phyloP scores from a whole-genome alignment of 2,888 invertebrate genomes.

The Lutraria lutraria region DNA sequence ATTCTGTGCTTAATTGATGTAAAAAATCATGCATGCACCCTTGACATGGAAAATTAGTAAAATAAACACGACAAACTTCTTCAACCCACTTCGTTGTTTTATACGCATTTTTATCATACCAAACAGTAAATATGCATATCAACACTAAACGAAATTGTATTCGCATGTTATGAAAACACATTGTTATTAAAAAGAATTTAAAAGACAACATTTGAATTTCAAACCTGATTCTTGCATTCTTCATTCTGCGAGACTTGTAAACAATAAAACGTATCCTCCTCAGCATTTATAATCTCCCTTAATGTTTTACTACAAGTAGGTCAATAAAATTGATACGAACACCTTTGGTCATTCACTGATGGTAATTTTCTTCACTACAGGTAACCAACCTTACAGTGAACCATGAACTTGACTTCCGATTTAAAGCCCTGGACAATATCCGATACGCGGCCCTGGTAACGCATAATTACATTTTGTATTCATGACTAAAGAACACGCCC shows the following conservation, averaged over 20 bases:
- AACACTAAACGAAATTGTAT: neutral
- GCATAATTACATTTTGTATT: conserved; percentile 40
- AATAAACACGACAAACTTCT: neutral
- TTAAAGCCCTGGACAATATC: conserved; percentile 43
- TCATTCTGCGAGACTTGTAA: conserved; percentile 61
- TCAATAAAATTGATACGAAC: conserved; percentile 36
- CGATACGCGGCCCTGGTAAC: conserved; percentile 46
- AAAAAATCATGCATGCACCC: too few relatives aligned
- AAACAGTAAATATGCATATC: neutral
- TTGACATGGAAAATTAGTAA: neutral
- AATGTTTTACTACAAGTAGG: conserved; percentile 19
- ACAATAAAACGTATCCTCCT: conserved; percentile 33
- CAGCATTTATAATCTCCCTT: conserved; percentile 42
- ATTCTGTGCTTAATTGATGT: too few relatives aligned
- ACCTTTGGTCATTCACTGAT: conserved; percentile 39
- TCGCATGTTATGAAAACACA: neutral
- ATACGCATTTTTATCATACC: neutral
- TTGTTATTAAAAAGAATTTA: neutral
- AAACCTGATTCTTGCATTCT: conserved; percentile 70
- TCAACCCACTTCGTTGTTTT: neutral
- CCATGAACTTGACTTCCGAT: conserved; percentile 49
- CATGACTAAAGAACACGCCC: conserved; percentile 49
- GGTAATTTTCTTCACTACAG: conserved; percentile 23
- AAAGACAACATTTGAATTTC: conserved; percentile 14
- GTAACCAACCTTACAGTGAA: conserved; percentile 34